These are phyloP conservation scores for Ochlodes sylvanus DNA, from an alignment of 2,888 invertebrate species.

Conservation along the genomic window DNA sequence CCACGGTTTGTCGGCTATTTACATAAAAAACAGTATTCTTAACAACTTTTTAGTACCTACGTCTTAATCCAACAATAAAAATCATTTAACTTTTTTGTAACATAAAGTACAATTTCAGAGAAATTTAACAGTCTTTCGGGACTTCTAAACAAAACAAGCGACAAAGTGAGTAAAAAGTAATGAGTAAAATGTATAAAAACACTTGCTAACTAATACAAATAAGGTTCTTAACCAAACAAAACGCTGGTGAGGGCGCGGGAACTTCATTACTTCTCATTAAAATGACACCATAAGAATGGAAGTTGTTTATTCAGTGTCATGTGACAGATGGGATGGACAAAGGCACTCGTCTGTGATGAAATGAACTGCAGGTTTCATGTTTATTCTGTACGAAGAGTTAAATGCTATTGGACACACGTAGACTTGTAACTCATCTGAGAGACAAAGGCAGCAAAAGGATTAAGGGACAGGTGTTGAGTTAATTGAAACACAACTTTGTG, in stretches of 20 bases:
- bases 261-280: slow-evolving; percentile 83
- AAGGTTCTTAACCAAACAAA: slow-evolving; percentile 78
- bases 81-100: slow-evolving; percentile 14
- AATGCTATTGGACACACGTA: slow-evolving; percentile 32
- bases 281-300: slow-evolving; percentile 73
- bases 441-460: slow-evolving; percentile 29
- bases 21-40: background rate
- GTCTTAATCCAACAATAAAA: slow-evolving; percentile 13
- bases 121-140: slow-evolving; percentile 29
- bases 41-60: background rate
- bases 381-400: slow-evolving; percentile 49
- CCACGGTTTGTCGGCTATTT: no score
- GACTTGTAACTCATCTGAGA: slow-evolving; percentile 16
- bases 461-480: slow-evolving; percentile 13
- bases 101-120: slow-evolving; percentile 22
- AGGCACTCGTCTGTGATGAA: slow-evolving; percentile 61
- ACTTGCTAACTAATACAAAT: slow-evolving; percentile 80
- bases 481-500: slow-evolving; percentile 10
- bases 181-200: slow-evolving; percentile 61
- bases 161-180: slow-evolving; percentile 44
- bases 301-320: slow-evolving; percentile 76
- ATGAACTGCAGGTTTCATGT: slow-evolving; percentile 56
- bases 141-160: slow-evolving; percentile 33
- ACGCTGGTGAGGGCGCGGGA: slow-evolving; percentile 65
- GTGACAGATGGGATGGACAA: slow-evolving; percentile 78